Evolutionary conservation across 2,888 invertebrate species (phyloP).

Genomic region (Meteorus cinctellus): DNA sequence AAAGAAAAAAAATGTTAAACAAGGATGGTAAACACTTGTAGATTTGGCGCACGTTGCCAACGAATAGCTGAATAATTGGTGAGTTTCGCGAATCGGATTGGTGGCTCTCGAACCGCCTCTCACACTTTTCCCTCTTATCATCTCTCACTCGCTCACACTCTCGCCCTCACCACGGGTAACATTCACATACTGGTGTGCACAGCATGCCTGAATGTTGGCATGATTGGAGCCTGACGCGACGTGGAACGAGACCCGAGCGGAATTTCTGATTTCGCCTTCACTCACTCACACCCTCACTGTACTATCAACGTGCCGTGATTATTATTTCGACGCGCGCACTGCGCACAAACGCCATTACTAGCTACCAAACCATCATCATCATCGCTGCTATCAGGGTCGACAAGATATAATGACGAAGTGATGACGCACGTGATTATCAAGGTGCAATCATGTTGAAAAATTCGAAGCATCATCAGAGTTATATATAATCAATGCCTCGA

Average conservation of each 20-base stretch:
- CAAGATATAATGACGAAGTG: conserved; percentile 36
- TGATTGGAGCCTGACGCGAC: conserved; percentile 69
- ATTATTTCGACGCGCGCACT: conserved; percentile 54
- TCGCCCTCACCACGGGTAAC: conserved; percentile 49
- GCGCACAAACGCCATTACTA: conserved; percentile 27
- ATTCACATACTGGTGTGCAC: conserved; percentile 52
- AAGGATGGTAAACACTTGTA: conserved; percentile 68
- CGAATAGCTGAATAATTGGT: conserved; percentile 72
- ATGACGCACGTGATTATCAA: conserved; percentile 32
- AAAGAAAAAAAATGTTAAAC: conserved; percentile 16
- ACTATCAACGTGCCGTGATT: conserved; percentile 52
- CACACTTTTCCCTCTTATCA: conserved; percentile 42
- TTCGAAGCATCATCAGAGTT: conserved; percentile 5
- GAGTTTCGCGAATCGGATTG: conserved; percentile 66
- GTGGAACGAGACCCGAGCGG: conserved; percentile 60
- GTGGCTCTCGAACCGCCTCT: conserved; percentile 54
- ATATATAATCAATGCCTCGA: conserved; percentile 24
- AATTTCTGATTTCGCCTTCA: conserved; percentile 66
- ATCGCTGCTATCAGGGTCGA: not conserved
- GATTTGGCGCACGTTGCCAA: conserved; percentile 72
- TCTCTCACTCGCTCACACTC: conserved; percentile 45
- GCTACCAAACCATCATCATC: conserved; percentile 12
- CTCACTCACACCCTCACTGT: conserved; percentile 25
- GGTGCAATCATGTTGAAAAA: conserved; percentile 22
- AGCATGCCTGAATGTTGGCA: conserved; percentile 68